Base-by-base conservation (phyloP, 2,113 vertebrate species). In the Tangachromis dhanisi region DNA sequence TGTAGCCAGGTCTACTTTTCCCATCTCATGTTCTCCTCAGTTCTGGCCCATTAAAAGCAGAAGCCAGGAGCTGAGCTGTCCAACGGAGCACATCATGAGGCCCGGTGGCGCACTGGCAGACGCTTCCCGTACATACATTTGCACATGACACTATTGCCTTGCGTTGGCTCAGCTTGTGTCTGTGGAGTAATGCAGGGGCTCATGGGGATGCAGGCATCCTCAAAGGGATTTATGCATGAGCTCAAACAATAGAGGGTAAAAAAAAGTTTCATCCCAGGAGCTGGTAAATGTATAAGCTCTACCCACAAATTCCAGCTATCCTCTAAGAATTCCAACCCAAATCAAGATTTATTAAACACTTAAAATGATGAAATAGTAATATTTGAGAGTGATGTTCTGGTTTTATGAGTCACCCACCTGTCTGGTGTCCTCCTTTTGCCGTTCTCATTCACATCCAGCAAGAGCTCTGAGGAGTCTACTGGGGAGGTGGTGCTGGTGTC, bases 341-440 rank as follows among this genome's bases (percentile, higher is more conserved):
- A 80, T 29, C 16, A 49, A 47, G 53, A 79, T 59, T 12, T 42
- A 85, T 16, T 24, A 45, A 66, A 66, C 5, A 33, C 26, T 33
- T 31, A 33, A 51, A 51, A 78, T 78, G 17, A 51, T 51, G 10
- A 51, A 78, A 78, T 19, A 33, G 73, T 78, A n/a, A 38, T 7
- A 80, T 47, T 26, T 21, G 29, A 54, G n/a, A 84, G 59, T 49
- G n/a, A 14, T n/a, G 12, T 4, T 26, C 6, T 4, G 8, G 17
- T 40, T 83, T 42, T 68, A 3, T 8, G 5, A 17, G 40, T 38
- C 10, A 26, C 89, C 35, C 88, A 99, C 98, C 98, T 99, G 97
- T 99, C 99, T 9, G 98, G 98, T 0, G 98, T 98, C 91, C 97
- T 97, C 92, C 98, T 97, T 96, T 99, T 99, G 95, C 98, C 97